These are phyloP conservation scores for Abrostola tripartita DNA, from an alignment of 2,888 invertebrate genomes.

Conservation along the genomic window DNA sequence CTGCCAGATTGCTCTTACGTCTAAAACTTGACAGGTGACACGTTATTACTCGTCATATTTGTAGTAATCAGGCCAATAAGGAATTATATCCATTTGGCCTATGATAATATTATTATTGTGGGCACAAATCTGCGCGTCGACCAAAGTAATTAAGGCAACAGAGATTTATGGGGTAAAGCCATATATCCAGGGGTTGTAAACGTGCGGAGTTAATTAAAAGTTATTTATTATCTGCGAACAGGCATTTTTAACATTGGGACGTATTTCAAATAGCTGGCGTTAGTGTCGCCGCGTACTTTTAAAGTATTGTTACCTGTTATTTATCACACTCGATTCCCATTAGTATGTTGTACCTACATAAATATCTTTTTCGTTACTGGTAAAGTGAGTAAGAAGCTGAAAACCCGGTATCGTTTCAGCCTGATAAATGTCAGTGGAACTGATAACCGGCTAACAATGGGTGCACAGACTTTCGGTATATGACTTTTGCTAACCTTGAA, in stretches of 20 bases:
- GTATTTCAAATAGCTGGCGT: too few relatives aligned
- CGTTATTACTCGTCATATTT: neutral
- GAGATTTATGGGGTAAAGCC: constrained; percentile 10
- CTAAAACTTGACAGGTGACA: neutral
- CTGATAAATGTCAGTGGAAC: too few relatives aligned
- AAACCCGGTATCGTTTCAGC: too few relatives aligned
- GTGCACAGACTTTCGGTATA: too few relatives aligned
- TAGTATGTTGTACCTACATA: neutral
- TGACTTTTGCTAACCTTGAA: too few relatives aligned
- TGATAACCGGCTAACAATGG: too few relatives aligned
- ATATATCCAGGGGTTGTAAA: neutral
- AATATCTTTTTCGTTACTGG: too few relatives aligned
- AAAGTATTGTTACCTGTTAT: neutral
- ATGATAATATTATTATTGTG: constrained; percentile 16
- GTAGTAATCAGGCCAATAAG: constrained; percentile 9
- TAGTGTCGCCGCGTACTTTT: too few relatives aligned
- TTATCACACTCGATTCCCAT: neutral
- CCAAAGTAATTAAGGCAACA: constrained; percentile 10
- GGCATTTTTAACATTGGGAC: neutral
- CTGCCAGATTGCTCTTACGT: too few relatives aligned
- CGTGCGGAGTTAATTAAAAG: neutral
- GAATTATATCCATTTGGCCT: constrained; percentile 14
- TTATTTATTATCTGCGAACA: neutral
- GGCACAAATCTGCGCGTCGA: constrained; percentile 3
- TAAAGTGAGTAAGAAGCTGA: too few relatives aligned